These are phyloP conservation scores for Typhlomys cinereus DNA, from an alignment of 2,113 vertebrate genomes.

Conservation along the genomic window DNA sequence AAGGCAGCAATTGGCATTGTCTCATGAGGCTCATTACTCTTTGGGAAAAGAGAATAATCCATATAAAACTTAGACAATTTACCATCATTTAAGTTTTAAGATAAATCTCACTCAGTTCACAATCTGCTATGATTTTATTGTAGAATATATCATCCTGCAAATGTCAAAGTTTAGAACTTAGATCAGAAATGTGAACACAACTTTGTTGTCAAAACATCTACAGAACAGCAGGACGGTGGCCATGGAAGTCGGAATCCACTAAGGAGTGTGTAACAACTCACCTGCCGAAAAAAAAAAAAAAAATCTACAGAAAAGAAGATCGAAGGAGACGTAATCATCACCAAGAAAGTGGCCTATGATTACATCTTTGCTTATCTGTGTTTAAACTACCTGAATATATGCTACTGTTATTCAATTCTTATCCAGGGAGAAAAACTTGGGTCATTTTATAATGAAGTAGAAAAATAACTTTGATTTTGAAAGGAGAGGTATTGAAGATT, in stretches of 20 bases:
- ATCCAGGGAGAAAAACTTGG: neutral
- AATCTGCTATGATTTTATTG: neutral
- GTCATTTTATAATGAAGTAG: conserved; percentile 9
- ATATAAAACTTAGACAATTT: conserved; percentile 54
- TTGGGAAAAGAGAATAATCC: conserved; percentile 57
- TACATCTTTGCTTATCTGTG: neutral
- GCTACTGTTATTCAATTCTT: neutral
- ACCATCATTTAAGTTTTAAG: conserved; percentile 34
- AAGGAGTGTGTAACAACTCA: no score
- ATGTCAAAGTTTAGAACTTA: conserved; percentile 36
- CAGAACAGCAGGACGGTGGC: conserved; percentile 32
- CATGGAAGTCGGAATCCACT: no score
- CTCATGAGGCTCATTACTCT: conserved; percentile 98
- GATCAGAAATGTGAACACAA: conserved; percentile 27
- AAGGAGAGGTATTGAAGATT: conserved; percentile 9
- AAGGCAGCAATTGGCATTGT: conserved; percentile 99
- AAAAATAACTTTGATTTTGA: neutral
- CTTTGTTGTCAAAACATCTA: neutral
- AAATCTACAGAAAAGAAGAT: neutral
- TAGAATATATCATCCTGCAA: neutral
- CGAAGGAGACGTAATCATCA: neutral
- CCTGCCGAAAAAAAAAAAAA: no score
- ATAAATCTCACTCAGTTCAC: neutral
- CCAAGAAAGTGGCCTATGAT: neutral
- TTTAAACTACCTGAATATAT: neutral